Evolutionary conservation across 1,140 invertebrate genomes (phyloP).

Genomic region (Chironomus tepperi): DNA sequence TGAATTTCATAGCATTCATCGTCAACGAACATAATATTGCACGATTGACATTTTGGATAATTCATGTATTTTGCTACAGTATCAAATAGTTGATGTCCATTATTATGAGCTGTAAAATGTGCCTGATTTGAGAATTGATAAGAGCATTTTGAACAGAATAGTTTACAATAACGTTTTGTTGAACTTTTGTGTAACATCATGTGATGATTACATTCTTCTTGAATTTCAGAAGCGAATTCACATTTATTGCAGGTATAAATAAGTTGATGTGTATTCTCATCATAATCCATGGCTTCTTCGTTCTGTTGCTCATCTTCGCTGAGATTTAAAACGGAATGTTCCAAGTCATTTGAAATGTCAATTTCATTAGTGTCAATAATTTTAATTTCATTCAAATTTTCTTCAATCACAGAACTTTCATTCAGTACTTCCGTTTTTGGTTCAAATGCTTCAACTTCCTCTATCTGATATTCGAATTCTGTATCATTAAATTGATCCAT

Average conservation of each 20-base stretch:
- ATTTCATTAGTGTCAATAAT: too few species aligned
- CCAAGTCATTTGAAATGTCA: neutral
- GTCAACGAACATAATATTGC: neutral
- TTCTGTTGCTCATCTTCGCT: neutral
- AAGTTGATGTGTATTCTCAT: too few species aligned
- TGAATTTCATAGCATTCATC: neutral
- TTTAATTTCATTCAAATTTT: too few species aligned
- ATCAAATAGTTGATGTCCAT: neutral
- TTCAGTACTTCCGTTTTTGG: neutral
- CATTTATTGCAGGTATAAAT: neutral
- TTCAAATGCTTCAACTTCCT: neutral
- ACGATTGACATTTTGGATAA: neutral
- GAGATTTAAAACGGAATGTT: neutral
- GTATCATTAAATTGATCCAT: neutral
- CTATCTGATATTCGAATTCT: neutral
- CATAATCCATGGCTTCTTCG: too few species aligned
- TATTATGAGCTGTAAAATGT: neutral
- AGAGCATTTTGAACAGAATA: neutral
- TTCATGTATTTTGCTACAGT: neutral
- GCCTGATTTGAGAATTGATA: neutral
- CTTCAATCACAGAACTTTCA: neutral
- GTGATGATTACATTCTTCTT: neutral
- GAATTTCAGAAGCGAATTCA: neutral
- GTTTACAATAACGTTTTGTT: neutral
- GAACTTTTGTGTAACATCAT: neutral